Evolutionary conservation across 2,113 vertebrate species (phyloP).

Genomic region (Strix uralensis): DNA sequence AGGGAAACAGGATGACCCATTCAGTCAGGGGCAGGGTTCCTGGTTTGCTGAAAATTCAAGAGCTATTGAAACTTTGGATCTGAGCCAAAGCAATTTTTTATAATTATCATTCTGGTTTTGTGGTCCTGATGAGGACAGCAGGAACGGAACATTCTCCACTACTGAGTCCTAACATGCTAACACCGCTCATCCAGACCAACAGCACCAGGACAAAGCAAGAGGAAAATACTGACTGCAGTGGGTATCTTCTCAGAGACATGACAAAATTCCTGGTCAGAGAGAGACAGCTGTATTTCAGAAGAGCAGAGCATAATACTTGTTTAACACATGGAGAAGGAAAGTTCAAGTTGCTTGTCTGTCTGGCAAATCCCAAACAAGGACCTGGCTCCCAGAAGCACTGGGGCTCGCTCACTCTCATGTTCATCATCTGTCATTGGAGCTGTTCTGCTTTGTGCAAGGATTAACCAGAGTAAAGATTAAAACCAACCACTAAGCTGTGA

Average conservation of each 20-base stretch:
- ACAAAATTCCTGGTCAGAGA: conserved; percentile 1
- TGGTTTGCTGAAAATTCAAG: not conserved
- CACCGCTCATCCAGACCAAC: not conserved
- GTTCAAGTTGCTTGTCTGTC: not conserved
- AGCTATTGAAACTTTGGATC: not conserved
- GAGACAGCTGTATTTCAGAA: conserved; percentile 1
- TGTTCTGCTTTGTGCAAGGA: conserved; percentile 21
- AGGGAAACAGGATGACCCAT: not conserved
- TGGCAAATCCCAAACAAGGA: not conserved
- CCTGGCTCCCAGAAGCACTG: not conserved
- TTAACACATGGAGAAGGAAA: not conserved
- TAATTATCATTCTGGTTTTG: not conserved
- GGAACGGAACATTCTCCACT: conserved; percentile 2
- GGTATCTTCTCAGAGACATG: not conserved
- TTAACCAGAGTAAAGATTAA: not conserved
- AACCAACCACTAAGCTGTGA: not conserved
- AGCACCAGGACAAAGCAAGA: not conserved
- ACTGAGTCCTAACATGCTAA: not conserved
- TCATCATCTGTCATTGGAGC: not conserved
- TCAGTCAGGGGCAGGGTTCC: not conserved
- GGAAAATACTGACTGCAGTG: not conserved
- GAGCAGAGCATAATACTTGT: not conserved
- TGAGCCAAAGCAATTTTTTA: not conserved
- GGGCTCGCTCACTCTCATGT: not conserved
- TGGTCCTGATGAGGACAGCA: not conserved